Conservation (phyloP, 2,113 vertebrate genomes). For the Mola mola region DNA sequence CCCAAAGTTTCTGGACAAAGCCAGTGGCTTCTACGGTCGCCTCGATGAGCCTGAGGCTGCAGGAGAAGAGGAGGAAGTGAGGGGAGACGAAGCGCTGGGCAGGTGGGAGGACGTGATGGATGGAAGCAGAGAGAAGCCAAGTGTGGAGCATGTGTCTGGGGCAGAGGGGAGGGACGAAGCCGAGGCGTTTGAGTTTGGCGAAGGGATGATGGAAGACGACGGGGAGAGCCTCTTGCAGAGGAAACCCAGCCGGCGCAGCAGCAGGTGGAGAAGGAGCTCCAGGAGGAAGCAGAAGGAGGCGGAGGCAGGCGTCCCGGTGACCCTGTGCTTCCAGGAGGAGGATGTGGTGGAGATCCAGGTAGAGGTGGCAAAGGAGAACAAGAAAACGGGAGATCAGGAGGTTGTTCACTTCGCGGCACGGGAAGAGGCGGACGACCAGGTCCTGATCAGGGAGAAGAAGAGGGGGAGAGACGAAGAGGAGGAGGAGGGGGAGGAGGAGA, state of each 20-base stretch:
- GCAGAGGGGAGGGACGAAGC: constrained; percentile 44
- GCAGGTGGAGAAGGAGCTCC: constrained; percentile 77
- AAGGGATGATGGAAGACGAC: constrained; percentile 76
- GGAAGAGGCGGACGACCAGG: constrained; percentile 60
- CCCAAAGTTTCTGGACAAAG: constrained; percentile 80
- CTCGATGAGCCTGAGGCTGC: constrained; percentile 71
- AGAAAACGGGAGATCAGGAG: not conserved
- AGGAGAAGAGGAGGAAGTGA: constrained; percentile 11
- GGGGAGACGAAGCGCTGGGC: constrained; percentile 1
- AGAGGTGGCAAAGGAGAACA: constrained; percentile 44
- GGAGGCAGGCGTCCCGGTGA: not conserved
- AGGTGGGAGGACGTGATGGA: not conserved
- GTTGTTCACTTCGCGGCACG: constrained; percentile 46
- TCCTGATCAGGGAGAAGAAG: constrained; percentile 66
- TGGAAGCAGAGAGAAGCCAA: not conserved
- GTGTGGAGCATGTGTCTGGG: not conserved
- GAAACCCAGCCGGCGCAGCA: constrained; percentile 71
- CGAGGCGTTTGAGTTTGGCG: constrained; percentile 53
- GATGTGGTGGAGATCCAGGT: constrained; percentile 19
- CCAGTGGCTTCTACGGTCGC: constrained; percentile 79
- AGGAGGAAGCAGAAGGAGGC: constrained; percentile 67
- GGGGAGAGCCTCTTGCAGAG: constrained; percentile 71
- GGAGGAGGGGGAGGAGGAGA: constrained; percentile 51
- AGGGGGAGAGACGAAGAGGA: constrained; percentile 31
- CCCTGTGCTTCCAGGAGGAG: constrained; percentile 5